These are phyloP conservation scores for Tetrapedia diversipes DNA, from an alignment of 2,888 invertebrate species.

Conservation along the genomic window DNA sequence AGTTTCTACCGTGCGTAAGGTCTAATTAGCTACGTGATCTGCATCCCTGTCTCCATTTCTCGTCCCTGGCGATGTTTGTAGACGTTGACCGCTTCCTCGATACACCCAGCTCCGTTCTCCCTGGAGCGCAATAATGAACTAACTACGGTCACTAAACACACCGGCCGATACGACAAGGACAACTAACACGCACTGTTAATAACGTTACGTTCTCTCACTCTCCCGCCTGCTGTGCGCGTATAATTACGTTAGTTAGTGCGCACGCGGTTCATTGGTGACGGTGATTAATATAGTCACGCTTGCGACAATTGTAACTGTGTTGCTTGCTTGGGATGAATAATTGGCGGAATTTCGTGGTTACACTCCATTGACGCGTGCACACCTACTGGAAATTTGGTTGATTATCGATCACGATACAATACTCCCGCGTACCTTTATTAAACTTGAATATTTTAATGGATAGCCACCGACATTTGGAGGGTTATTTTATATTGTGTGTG, in stretches of 20 bases:
- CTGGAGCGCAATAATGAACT: conserved; percentile 76
- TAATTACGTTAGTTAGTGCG: conserved; percentile 51
- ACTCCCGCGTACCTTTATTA: too few species aligned
- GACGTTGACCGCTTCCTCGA: conserved; percentile 20
- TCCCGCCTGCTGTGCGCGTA: not conserved
- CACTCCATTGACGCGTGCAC: not conserved
- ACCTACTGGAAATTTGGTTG: not conserved
- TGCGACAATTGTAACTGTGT: conserved; percentile 35
- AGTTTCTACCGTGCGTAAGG: conserved; percentile 61
- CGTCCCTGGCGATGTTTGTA: not conserved
- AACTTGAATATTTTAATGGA: too few species aligned
- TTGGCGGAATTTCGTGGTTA: not conserved
- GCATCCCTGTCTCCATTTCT: conserved; percentile 58
- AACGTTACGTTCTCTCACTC: too few species aligned
- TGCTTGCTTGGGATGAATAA: conserved; percentile 18
- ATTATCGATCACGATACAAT: not conserved
- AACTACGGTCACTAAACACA: conserved; percentile 72
- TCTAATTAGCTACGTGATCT: conserved; percentile 76
- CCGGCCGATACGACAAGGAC: conserved; percentile 60
- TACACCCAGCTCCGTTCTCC: conserved; percentile 45
- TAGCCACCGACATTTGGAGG: too few species aligned
- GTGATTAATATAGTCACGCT: conserved; percentile 60
- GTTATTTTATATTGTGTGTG: too few species aligned
- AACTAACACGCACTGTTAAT: too few species aligned
- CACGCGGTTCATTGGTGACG: conserved; percentile 49